These are phyloP conservation scores for Yponomeuta sedellus DNA, from an alignment of 2,888 invertebrate species.

Conservation along the genomic window DNA sequence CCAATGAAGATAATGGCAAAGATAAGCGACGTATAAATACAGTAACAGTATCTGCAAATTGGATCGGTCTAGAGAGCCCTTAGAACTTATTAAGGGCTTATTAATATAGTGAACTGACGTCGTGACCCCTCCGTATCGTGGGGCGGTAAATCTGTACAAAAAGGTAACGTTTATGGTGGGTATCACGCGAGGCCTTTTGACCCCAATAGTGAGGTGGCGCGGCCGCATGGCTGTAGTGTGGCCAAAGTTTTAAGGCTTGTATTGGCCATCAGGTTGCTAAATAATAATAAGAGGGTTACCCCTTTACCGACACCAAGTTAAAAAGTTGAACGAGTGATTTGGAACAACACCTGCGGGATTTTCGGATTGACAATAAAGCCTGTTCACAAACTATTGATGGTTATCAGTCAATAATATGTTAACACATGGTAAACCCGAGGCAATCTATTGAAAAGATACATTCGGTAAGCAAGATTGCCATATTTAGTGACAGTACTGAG, in stretches of 20 bases:
- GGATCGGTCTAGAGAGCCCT: conserved; percentile 31
- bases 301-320: too few relatives aligned
- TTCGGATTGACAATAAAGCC: too few relatives aligned
- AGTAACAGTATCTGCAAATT: conserved; percentile 34
- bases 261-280: conserved; percentile 13
- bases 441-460: too few relatives aligned
- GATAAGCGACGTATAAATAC: conserved; percentile 42
- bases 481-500: too few relatives aligned
- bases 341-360: too few relatives aligned
- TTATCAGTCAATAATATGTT: too few relatives aligned
- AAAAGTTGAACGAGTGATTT: too few relatives aligned
- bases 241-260: background rate
- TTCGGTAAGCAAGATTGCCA: too few relatives aligned
- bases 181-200: conserved; percentile 65
- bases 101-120: conserved; percentile 55
- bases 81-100: conserved; percentile 53
- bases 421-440: too few relatives aligned
- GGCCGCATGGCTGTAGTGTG: conserved; percentile 5
- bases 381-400: too few relatives aligned
- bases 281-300: background rate
- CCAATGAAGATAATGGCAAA: conserved; percentile 41
- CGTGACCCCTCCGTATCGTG: conserved; percentile 47
- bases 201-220: conserved; percentile 39
- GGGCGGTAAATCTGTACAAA: conserved; percentile 59
- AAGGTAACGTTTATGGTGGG: conserved; percentile 58